Evolutionary conservation across 2,888 invertebrate genomes (phyloP).

Genomic region (Cacoxenus indagator): DNA sequence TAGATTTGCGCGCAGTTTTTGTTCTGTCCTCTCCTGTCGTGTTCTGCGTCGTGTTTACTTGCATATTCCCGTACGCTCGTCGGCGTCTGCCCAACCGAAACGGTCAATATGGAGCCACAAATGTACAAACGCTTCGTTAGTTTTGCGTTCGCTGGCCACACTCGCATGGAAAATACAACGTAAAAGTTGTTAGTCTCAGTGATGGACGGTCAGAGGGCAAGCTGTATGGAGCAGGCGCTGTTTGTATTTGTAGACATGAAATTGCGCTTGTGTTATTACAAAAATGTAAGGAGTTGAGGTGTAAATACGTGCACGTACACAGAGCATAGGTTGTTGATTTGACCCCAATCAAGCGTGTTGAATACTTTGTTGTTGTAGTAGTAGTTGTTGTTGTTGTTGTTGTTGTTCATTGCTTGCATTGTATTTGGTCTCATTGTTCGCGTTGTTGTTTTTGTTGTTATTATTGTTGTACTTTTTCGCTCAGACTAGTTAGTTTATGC

Average conservation of each 20-base stretch:
- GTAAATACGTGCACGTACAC: background rate
- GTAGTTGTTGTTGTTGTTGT: slow-evolving; percentile 38
- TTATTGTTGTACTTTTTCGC: too few relatives aligned
- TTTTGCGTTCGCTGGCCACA: slow-evolving; percentile 24
- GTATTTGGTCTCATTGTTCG: background rate
- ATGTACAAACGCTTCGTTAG: slow-evolving; percentile 52
- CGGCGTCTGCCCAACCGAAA: slow-evolving; percentile 34
- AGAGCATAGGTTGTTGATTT: slow-evolving; percentile 42
- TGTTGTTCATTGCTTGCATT: slow-evolving; percentile 19
- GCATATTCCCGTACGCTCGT: background rate
- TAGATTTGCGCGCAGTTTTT: slow-evolving; percentile 8
- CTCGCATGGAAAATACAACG: background rate
- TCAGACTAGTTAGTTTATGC: slow-evolving; percentile 42
- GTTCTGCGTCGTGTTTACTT: background rate
- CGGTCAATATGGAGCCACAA: slow-evolving; percentile 59
- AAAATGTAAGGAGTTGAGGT: slow-evolving; percentile 13
- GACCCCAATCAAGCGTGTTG: slow-evolving; percentile 50
- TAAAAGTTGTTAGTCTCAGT: too few relatives aligned
- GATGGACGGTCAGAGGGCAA: background rate
- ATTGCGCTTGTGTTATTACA: slow-evolving; percentile 8
- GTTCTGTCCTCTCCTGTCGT: background rate
- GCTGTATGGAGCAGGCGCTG: background rate
- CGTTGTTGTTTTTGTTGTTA: too few relatives aligned
- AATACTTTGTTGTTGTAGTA: slow-evolving; percentile 28
- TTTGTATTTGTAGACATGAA: slow-evolving; percentile 1